Conservation (phyloP, 2,888 invertebrate species). For the Antheraea assamensis region DNA sequence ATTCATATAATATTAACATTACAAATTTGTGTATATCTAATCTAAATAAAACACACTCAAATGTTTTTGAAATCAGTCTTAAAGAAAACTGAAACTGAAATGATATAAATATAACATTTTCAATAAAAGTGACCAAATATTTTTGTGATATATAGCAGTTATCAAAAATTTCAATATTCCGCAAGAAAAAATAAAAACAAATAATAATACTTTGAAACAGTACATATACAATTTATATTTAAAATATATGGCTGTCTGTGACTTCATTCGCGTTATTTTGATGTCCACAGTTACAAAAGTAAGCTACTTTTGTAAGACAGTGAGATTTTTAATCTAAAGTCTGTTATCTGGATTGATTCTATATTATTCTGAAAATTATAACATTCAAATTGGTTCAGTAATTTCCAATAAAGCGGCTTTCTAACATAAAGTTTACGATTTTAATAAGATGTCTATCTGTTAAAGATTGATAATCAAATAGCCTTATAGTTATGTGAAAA, state of each 20-base stretch:
- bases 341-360: not conserved
- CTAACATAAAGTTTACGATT: not conserved
- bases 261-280: too few relatives aligned
- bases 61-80: conserved; percentile 3
- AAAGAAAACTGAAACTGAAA: not conserved
- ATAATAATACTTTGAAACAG: not conserved
- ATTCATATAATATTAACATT: conserved; percentile 13
- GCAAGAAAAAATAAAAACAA: not conserved
- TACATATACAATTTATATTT: too few relatives aligned
- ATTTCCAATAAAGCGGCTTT: not conserved
- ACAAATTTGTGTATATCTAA: conserved; percentile 1
- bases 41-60: not conserved
- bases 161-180: not conserved
- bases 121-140: not conserved
- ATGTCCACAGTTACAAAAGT: too few relatives aligned
- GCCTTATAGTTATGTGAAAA: not conserved
- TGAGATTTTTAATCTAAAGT: too few relatives aligned
- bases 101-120: not conserved
- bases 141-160: not conserved
- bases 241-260: too few relatives aligned
- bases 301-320: too few relatives aligned
- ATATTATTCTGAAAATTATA: not conserved
- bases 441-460: too few relatives aligned
- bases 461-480: not conserved
- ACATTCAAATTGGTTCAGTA: not conserved